Base-by-base conservation (phyloP, 1,140 invertebrate genomes). In the Scylla paramamosain region DNA sequence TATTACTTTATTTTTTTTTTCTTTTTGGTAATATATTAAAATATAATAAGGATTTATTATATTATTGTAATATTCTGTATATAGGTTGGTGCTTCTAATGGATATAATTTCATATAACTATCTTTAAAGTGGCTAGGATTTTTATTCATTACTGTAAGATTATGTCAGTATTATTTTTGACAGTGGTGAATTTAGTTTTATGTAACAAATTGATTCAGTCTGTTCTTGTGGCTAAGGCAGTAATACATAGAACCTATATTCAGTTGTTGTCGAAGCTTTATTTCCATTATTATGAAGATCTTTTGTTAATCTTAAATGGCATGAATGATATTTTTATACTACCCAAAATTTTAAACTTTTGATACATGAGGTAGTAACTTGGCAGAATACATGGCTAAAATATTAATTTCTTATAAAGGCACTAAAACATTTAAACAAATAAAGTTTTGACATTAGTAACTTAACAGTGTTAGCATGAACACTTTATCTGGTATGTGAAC, bases 161-260 rank as follows among this genome's bases (percentile, higher is more conserved):
- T 94, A 90, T 94, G 93, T 94, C 93, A 95, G 94, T 95, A 95
- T 95, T 95, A 95, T 95, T 91, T 95, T 82, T 95, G 89, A 92
- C 82, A 94, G 59, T 84, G 93, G 86, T 86, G 82, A 46, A 48
- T 87, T 28, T 45, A 93, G 92, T 93, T 93, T 93, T 93, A 88
- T 93, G 52, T 93, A 93, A 93, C 31, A 31, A 29, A 52, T 88
- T 52, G n/a, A 12, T 48, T 25, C 77, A 88, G 45, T 93, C 92
- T 86, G n/a, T 93, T 93, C 82, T 84, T 59, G 29, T 91, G 89
- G 46, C 45, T 91, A 82, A 84, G 92, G 92, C 92, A 93, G 92
- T 87, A 48, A 93, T 87, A 88, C 84, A 88, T 93, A 48, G 87
- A 87, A 93, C 46, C 6, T 45, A 86, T 88, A 93, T 93, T 93